Evolutionary conservation across 1,140 invertebrate genomes (phyloP).

Genomic region (Drosophila rufa): DNA sequence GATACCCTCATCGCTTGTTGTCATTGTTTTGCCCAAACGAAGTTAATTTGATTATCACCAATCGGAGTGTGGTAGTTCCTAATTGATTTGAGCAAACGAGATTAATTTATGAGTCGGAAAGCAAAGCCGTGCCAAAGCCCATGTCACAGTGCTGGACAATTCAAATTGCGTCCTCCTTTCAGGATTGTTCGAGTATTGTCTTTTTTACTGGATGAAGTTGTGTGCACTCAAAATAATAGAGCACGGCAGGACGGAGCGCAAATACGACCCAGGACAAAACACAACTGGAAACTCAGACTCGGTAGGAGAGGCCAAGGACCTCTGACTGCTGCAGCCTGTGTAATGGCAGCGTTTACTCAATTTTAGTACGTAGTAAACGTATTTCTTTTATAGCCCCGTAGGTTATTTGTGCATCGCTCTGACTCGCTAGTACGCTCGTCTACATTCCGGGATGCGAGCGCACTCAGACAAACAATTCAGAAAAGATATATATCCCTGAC

Average conservation of each 20-base stretch:
- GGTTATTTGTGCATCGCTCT: slow-evolving; percentile 71
- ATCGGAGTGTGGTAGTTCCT: slow-evolving; percentile 34
- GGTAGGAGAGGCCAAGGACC: slow-evolving; percentile 19
- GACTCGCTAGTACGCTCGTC: slow-evolving; percentile 45
- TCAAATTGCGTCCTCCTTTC: slow-evolving; percentile 36
- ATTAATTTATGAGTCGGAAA: slow-evolving; percentile 62
- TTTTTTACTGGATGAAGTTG: slow-evolving; percentile 69
- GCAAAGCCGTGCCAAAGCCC: slow-evolving; percentile 22
- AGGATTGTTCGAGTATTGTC: slow-evolving; percentile 44
- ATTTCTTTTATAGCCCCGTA: slow-evolving; percentile 76
- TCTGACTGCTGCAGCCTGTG: slow-evolving; percentile 69
- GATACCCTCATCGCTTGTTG: not conserved
- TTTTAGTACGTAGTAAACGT: slow-evolving; percentile 82
- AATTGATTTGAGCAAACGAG: slow-evolving; percentile 73
- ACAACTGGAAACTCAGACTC: slow-evolving; percentile 15
- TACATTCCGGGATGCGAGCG: slow-evolving; percentile 47
- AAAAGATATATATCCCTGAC: slow-evolving; percentile 72
- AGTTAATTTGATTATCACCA: slow-evolving; percentile 69
- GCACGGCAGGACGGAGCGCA: slow-evolving; percentile 45
- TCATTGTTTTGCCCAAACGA: slow-evolving; percentile 34
- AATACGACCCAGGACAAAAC: slow-evolving; percentile 42
- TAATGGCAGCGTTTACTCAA: slow-evolving; percentile 82
- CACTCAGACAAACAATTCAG: slow-evolving; percentile 67
- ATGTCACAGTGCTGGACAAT: slow-evolving; percentile 50
- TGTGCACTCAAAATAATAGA: slow-evolving; percentile 78